A percentile compares a stretch with the other conserved stretches of the same genome.
phyloP scores from a whole-genome alignment of 2,888 invertebrate species.

The Drosophila antonietae region DNA sequence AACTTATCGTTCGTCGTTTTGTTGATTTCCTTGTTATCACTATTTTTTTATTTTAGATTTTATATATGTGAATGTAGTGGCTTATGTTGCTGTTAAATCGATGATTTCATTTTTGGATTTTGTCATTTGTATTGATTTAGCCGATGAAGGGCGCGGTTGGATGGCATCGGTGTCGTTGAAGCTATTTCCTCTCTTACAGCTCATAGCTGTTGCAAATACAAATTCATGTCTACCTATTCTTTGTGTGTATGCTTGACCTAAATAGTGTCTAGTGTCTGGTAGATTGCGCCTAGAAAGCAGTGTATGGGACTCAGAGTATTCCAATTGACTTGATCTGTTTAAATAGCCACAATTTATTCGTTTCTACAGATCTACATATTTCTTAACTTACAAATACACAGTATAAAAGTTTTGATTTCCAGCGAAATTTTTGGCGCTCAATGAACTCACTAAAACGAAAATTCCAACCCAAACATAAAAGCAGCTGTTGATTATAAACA shows the following conservation, averaged over 20 bases:
- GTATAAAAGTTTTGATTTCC: background rate
- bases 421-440: constrained; percentile 9
- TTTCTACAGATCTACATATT: background rate
- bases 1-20: constrained; percentile 14
- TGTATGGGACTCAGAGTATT: constrained; percentile 6
- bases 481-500: constrained; percentile 47
- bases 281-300: constrained; percentile 30
- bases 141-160: constrained; percentile 69
- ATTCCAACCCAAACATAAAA: constrained; percentile 29
- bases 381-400: background rate
- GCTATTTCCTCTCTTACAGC: constrained; percentile 10
- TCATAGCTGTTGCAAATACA: constrained; percentile 43
- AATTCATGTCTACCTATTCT: constrained; percentile 2
- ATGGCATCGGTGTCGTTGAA: constrained; percentile 15
- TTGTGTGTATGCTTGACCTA: constrained; percentile 38
- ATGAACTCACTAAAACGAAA: constrained; percentile 40
- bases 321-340: constrained; percentile 19
- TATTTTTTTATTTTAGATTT: constrained; percentile 1
- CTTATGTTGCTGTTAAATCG: constrained; percentile 61
- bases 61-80: constrained; percentile 4
- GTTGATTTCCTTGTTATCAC: constrained; percentile 1
- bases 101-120: constrained; percentile 62
- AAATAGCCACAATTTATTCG: constrained; percentile 2
- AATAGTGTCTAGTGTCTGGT: constrained; percentile 21
- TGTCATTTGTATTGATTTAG: constrained; percentile 66